Percentiles rank a stretch among this genome's conserved stretches.
These are phyloP conservation scores for Trichomalopsis sarcophagae DNA, from an alignment of 1,140 invertebrate species.

Conservation along the genomic window DNA sequence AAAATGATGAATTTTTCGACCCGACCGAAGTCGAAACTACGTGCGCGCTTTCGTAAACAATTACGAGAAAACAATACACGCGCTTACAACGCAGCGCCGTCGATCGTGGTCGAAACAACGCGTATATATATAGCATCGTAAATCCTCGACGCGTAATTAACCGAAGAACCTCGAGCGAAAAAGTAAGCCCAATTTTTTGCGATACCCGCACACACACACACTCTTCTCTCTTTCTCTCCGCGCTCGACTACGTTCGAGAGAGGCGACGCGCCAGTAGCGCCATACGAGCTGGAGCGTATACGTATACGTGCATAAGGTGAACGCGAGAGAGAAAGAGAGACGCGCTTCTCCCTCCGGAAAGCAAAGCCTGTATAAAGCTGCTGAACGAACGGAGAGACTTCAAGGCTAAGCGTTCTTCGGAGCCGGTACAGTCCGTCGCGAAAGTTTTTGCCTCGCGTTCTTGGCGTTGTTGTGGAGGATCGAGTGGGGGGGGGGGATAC, in stretches of 20 bases:
- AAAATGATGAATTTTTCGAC: neutral
- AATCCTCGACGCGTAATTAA: constrained; percentile 36
- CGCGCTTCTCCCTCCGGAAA: constrained; percentile 48
- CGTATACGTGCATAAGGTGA: constrained; percentile 39
- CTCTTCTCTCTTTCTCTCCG: neutral
- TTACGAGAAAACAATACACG: neutral
- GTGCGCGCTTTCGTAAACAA: neutral
- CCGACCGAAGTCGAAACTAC: too few species aligned
- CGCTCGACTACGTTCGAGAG: too few species aligned
- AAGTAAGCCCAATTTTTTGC: constrained; percentile 17
- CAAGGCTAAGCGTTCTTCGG: constrained; percentile 67
- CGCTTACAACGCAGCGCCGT: neutral
- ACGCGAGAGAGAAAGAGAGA: constrained; percentile 25
- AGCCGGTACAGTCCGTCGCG: constrained; percentile 60
- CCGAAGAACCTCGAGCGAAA: constrained; percentile 10
- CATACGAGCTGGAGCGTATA: neutral
- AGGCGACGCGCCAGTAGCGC: neutral
- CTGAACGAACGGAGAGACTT: constrained; percentile 51
- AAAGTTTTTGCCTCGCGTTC: neutral
- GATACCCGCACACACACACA: too few species aligned
- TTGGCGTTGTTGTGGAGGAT: neutral
- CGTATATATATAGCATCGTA: neutral
- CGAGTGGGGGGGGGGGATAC: too few species aligned
- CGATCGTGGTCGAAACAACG: neutral
- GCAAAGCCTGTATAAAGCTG: constrained; percentile 20